Evolutionary conservation across 2,113 vertebrate genomes (phyloP), one percentile per base, ranked within the genome.

Genomic region (Hippocampus barbouri): DNA sequence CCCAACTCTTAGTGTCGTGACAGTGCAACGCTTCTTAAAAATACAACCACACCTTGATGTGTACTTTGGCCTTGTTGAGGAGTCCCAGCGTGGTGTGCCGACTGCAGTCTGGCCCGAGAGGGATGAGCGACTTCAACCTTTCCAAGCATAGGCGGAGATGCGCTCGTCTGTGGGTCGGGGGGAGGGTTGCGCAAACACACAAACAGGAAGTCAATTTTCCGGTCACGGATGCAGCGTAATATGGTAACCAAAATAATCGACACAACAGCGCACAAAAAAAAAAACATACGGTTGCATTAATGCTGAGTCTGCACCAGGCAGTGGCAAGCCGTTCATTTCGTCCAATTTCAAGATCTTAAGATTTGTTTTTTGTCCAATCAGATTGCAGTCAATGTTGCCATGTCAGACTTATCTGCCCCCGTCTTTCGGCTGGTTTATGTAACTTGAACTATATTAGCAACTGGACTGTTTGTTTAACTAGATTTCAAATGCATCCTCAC

Each of bases 21-120:
- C 56, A 57, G 10, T 57, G 25, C 5, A 5, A 6, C 12, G 6
- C 4, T 30, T 30, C 71, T 40, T 38, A 38, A 65, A 49, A 73
- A 25, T 76, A 78, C 71, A 76, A 62, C 90, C 78, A 59, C 90
- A 98, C 96, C 96, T 98, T 98, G 90, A 98, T 98, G 83, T 97
- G 96, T 90, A 92, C 90, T 95, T 97, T 96, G 94, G 96, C 96
- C 94, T 98, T 98, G 90, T 97, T 97, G 77, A 98, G 96, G 85
- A 98, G 93, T 89, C 96, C 96, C 84, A 98, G 95, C 18, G 96
- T 98, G 21, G 96, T 98, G 85, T 98, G 96, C 84, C 96, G 92
- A 90, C 93, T 94, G 88, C 94, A 95, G 83, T 97, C 96, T 86
- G 95, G 92, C 90, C 95, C 96, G 84, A 98, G 93, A 1, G 96